Conservation (phyloP, 2,797 vertebrate species). For the Acanthiza pusilla region DNA sequence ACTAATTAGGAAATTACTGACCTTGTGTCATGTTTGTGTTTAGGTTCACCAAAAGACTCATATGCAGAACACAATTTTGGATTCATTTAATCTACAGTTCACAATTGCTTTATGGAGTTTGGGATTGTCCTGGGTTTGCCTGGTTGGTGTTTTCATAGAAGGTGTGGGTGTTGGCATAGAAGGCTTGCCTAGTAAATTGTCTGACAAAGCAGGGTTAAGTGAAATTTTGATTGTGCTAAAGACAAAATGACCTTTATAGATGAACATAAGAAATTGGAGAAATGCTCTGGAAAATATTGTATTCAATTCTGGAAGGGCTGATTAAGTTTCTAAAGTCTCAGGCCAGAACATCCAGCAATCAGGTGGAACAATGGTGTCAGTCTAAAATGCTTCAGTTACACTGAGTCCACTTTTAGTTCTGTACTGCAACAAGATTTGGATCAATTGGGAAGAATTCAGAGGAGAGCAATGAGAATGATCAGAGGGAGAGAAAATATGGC, state of each 20-base stretch:
- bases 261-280: neutral
- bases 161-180: neutral
- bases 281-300: neutral
- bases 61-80: neutral
- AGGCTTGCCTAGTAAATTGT: neutral
- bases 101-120: neutral
- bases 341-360: neutral
- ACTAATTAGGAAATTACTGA: neutral
- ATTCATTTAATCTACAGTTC: neutral
- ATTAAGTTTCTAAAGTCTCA: neutral
- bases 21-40: neutral
- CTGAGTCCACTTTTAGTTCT: neutral
- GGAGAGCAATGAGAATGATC: neutral
- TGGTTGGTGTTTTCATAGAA: neutral
- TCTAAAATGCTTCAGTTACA: neutral
- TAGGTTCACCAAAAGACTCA: neutral
- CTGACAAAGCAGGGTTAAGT: neutral
- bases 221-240: neutral
- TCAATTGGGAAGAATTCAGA: neutral
- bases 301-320: neutral
- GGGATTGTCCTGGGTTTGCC: neutral
- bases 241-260: neutral
- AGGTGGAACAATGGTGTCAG: neutral
- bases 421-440: neutral
- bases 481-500: neutral